Conservation (phyloP, 2,888 invertebrate genomes). For the Sclerodermus sp. region DNA sequence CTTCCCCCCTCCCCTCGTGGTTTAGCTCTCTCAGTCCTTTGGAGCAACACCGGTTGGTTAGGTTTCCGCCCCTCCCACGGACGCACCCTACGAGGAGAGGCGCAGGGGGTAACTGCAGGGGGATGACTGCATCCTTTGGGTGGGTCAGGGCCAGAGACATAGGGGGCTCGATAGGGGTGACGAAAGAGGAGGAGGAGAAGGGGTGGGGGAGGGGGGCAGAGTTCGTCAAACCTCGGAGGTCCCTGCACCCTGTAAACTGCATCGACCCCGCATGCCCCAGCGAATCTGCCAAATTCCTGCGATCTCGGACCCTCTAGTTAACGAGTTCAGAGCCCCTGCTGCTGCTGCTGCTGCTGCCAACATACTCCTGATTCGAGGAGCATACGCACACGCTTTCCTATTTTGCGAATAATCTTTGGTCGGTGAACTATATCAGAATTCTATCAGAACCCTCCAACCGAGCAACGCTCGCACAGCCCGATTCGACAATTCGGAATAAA, state of each 20-base stretch:
- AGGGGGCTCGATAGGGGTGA: too few species aligned
- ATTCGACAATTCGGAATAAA: too few species aligned
- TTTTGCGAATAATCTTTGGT: too few species aligned
- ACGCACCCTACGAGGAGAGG: neutral
- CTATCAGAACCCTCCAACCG: too few species aligned
- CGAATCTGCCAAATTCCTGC: slow-evolving; percentile 20
- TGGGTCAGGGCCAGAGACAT: slow-evolving; percentile 51
- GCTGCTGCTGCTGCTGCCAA: slow-evolving; percentile 11
- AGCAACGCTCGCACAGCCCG: too few species aligned
- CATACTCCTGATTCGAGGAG: too few species aligned
- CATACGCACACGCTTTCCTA: too few species aligned
- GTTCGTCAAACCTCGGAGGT: slow-evolving; percentile 38
- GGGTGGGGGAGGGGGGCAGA: slow-evolving; percentile 18
- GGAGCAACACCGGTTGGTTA: neutral
- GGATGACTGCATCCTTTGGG: slow-evolving; percentile 51
- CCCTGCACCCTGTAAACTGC: slow-evolving; percentile 31
- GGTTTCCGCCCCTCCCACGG: too few species aligned
- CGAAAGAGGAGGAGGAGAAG: slow-evolving; percentile 21
- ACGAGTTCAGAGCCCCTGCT: slow-evolving; percentile 4
- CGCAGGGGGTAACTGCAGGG: slow-evolving; percentile 1
- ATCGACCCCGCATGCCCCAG: slow-evolving; percentile 8
- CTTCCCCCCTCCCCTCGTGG: neutral
- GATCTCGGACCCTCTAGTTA: slow-evolving; percentile 1
- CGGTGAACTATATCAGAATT: too few species aligned
- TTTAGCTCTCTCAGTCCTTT: slow-evolving; percentile 4